Evolutionary conservation across 2,797 vertebrate genomes (phyloP).

Genomic region (Myripristis murdjan): DNA sequence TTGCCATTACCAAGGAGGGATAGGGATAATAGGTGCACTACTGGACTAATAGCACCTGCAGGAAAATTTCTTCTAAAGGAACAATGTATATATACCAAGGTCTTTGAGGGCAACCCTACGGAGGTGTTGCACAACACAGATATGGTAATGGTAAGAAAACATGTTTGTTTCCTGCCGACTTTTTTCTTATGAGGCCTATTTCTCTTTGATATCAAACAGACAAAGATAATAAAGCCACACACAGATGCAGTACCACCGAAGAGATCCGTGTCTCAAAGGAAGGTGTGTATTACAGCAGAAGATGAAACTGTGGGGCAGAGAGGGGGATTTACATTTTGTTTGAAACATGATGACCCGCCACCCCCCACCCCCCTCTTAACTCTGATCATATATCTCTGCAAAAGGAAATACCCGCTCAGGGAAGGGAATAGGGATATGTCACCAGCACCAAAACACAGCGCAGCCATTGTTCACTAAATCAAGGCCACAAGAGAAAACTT

Average conservation of each 20-base stretch:
- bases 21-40: slow-evolving; percentile 15
- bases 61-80: slow-evolving; percentile 13
- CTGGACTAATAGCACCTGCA: slow-evolving; percentile 27
- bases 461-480: slow-evolving; percentile 46
- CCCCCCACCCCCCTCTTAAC: slow-evolving; percentile 30
- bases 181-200: background rate
- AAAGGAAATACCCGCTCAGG: slow-evolving; percentile 50
- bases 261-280: background rate
- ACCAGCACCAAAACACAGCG: slow-evolving; percentile 39
- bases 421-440: slow-evolving; percentile 44
- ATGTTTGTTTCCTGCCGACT: background rate
- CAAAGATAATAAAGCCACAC: slow-evolving; percentile 17
- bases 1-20: slow-evolving; percentile 39
- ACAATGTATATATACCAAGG: slow-evolving; percentile 15
- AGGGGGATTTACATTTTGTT: slow-evolving; percentile 32
- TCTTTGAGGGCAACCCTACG: background rate
- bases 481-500: slow-evolving; percentile 18
- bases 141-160: slow-evolving; percentile 35
- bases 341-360: slow-evolving; percentile 62
- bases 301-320: slow-evolving; percentile 14
- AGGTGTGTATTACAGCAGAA: slow-evolving; percentile 7
- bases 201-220: slow-evolving; percentile 24
- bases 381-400: slow-evolving; percentile 32
- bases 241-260: slow-evolving; percentile 5
- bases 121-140: background rate